Evolutionary conservation across 2,797 vertebrate species (phyloP).

Genomic region (Centropyge bicolor): DNA sequence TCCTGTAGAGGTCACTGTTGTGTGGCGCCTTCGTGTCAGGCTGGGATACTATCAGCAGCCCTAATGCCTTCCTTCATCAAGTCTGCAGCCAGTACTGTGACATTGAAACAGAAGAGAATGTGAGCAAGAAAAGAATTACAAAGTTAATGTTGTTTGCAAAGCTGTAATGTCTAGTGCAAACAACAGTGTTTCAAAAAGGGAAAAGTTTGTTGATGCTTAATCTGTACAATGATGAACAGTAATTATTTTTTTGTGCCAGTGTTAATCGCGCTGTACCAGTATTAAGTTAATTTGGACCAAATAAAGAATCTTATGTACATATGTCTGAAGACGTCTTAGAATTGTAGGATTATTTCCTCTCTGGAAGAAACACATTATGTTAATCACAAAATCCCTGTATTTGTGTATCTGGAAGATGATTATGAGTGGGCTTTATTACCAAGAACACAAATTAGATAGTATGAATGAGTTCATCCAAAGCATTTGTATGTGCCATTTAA

Average conservation of each 20-base stretch:
- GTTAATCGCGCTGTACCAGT: constrained; percentile 77
- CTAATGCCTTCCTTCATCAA: constrained; percentile 43
- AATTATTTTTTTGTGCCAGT: constrained; percentile 71
- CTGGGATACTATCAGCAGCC: constrained; percentile 35
- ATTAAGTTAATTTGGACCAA: constrained; percentile 79
- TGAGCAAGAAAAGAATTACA: constrained; percentile 68
- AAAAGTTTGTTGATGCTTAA: constrained; percentile 75
- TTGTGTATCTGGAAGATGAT: constrained; percentile 94
- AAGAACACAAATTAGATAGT: constrained; percentile 97
- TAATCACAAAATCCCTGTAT: constrained; percentile 98
- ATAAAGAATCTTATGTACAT: constrained; percentile 82
- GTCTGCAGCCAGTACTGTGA: constrained; percentile 65
- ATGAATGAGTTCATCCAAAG: constrained; percentile 96
- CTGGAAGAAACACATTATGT: constrained; percentile 94
- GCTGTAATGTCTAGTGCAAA: constrained; percentile 61
- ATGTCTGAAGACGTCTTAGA: constrained; percentile 83
- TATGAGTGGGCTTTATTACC: constrained; percentile 95
- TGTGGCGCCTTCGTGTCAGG: constrained; percentile 66
- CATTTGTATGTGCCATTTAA: constrained; percentile 99
- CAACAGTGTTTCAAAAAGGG: constrained; percentile 62
- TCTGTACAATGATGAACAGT: constrained; percentile 70
- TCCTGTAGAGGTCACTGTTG: constrained; percentile 90
- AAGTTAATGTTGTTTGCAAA: constrained; percentile 73
- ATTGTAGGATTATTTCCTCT: constrained; percentile 91
- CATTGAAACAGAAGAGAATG: constrained; percentile 74